These are phyloP conservation scores for Acleris sparsana DNA, from an alignment of 2,888 invertebrate species.

Conservation along the genomic window DNA sequence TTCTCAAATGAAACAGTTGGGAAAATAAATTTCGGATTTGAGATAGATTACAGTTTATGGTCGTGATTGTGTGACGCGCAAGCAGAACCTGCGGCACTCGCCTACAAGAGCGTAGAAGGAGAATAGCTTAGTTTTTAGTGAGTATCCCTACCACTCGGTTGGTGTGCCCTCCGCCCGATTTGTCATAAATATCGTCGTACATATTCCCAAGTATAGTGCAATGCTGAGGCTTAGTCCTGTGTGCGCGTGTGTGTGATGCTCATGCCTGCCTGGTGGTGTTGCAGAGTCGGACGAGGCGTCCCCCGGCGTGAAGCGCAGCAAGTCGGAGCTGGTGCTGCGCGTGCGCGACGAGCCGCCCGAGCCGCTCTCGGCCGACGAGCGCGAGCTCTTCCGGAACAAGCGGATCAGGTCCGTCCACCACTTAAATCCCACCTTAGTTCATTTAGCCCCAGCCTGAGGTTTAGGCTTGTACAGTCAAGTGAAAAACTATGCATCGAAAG, in stretches of 20 bases:
- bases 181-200: too few relatives aligned
- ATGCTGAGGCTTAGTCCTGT: neutral
- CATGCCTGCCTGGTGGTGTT: neutral
- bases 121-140: too few relatives aligned
- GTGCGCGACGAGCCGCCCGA: constrained; percentile 56
- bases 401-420: constrained; percentile 60
- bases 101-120: too few relatives aligned
- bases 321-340: constrained; percentile 71
- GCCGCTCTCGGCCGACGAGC: constrained; percentile 68
- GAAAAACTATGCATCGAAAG: too few relatives aligned
- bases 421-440: neutral
- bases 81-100: neutral
- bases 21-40: too few relatives aligned
- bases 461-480: neutral
- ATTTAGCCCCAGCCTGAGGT: neutral
- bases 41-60: too few relatives aligned
- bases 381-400: constrained; percentile 64
- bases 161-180: too few relatives aligned
- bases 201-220: too few relatives aligned
- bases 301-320: constrained; percentile 66
- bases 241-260: neutral
- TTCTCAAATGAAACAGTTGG: too few relatives aligned
- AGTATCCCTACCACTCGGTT: too few relatives aligned
- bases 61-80: neutral
- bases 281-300: constrained; percentile 43